phyloP scores from a whole-genome alignment of 2,113 vertebrate species.

The Numida meleagris region DNA sequence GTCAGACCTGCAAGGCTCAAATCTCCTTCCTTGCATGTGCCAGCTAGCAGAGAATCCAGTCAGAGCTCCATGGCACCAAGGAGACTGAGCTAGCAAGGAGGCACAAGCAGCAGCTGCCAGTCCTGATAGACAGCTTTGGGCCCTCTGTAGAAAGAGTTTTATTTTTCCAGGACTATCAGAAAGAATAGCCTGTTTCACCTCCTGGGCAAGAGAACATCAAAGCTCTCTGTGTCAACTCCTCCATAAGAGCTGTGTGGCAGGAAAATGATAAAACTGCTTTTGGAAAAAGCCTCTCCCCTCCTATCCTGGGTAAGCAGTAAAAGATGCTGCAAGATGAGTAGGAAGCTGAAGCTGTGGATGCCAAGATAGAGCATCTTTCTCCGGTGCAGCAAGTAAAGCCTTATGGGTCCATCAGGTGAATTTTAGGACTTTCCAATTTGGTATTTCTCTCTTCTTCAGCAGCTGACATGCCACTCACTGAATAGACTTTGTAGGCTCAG shows the following conservation, averaged over 20 bases:
- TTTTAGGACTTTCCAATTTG: background rate
- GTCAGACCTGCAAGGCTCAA: background rate
- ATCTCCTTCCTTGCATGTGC: background rate
- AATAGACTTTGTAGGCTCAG: background rate
- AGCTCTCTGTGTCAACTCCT: background rate
- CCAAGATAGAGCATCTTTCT: background rate
- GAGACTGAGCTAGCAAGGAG: background rate
- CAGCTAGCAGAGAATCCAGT: background rate
- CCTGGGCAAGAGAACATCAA: background rate
- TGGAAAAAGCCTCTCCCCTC: background rate
- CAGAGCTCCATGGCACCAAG: background rate
- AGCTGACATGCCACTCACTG: background rate
- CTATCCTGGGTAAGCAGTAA: background rate
- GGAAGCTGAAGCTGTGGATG: background rate
- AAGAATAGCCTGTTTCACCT: background rate
- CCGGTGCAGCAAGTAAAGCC: background rate
- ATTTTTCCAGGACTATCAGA: background rate
- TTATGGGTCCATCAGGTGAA: rapidly evolving
- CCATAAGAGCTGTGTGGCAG: background rate
- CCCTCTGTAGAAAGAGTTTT: background rate
- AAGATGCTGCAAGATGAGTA: background rate
- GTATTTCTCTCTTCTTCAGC: background rate
- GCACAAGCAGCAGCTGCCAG: background rate
- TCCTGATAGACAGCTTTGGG: background rate
- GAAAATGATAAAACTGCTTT: background rate